Evolutionary conservation across 2,888 invertebrate genomes (phyloP), one percentile per base, ranked within the genome.

Genomic region (Dyspetes luteomarginatus): DNA sequence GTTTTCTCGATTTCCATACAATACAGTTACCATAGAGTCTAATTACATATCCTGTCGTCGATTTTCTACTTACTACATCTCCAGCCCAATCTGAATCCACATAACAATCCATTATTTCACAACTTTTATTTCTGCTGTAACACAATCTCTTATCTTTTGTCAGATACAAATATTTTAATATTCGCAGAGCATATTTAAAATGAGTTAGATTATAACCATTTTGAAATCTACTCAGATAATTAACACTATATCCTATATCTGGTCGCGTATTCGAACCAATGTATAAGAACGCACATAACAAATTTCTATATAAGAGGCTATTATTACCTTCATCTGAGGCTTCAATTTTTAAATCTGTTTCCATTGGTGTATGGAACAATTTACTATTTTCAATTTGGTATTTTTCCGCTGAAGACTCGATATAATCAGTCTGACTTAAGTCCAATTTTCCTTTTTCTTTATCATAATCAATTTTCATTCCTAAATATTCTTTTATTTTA

Each of bases 361-460:
- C 68, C 68, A 68, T 68, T 55, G 68, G 68, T 7, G 55, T 75
- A 26, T 64, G 50, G 45, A 64, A 73, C 26, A 73, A 17, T 68
- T 58, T 68, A 4, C 60, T 3, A 9, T 79, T 60, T 58, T 76
- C 56, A 36, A 60, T 22, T 15, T 45, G 30, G 30, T 78, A 65
- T 55, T 78, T 65, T 0, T 0, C 4, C 9, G 73, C 78, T 50
- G 55, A 55, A 2, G 67, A 67, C 26, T 52, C 52, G n/a, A 67
- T 41, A 28, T 64, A 64, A 17, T 45, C 22, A 9, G n/a, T 12
- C 30, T 65, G 65, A 22, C 5, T 26, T 4, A 65, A 22, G 3
- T n/a, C 50, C 65, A 65, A 50, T 12, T 7, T 50, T 3, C 19
- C 15, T 19, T 36, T 22, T 4, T 45, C 12, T 2, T n/a, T 19